Base-by-base conservation (phyloP, 2,888 invertebrate genomes). In the Diadegma fenestrale region DNA sequence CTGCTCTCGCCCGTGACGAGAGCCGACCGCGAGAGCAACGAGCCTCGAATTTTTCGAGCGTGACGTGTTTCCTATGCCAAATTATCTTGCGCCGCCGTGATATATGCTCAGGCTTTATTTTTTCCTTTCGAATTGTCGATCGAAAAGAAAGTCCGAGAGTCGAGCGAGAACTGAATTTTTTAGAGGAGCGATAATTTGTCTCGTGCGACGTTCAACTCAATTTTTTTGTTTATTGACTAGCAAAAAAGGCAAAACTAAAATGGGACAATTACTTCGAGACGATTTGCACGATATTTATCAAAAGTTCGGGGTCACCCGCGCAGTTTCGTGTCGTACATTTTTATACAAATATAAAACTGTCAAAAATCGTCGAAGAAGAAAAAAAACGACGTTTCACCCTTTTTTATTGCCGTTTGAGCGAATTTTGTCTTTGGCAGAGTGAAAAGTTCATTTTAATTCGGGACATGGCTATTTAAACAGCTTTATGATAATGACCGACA, bases 1-100 rank as follows among this genome's bases (percentile, higher is more conserved):
- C 14, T 88, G 63, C 51, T 69, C 33, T 26, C 26, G 41, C 81
- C 82, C 82, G 78, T 83, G 82, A 77, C 85, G 64, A 64, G 33
- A 48, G 17, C 43, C 80, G 22, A 26, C 54, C 51, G 22, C 76
- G 80, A 84, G 51, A 37, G 37, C 37, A 45, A 51, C 64, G 58
- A 58, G 30, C 5, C 30, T 37, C 48, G 26, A 51, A 54, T 69
- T 72, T 71, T 45, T 71, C 84, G 80, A 84, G 80, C 75, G 84
- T 80, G 58, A 76, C 41, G 51, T 66, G n/a, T 61, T 30, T 12
- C 41, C 43, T 69, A 10, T 41, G n/a, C 14, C 12, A 58, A 73
- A 68, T 73, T 73, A 48, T 73, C 41, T 43, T 43, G 43, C 51
- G 33, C 26, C 37, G 8, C 17, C 63, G 17, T 12, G 19, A 19